Evolutionary conservation across 2,888 invertebrate genomes (phyloP).

Genomic region (Phragmatobia fuliginosa): DNA sequence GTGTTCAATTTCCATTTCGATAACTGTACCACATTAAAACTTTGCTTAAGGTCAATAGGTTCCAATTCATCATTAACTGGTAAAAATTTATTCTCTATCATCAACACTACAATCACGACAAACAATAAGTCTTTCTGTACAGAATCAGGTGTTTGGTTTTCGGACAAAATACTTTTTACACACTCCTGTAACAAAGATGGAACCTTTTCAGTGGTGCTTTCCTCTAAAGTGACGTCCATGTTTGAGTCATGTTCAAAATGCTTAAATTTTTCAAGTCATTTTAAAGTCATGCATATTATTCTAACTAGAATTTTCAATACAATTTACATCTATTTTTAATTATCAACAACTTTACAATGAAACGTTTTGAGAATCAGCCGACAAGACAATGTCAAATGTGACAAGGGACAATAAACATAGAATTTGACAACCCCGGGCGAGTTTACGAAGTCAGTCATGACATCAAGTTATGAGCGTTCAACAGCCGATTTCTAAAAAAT

Average conservation of each 20-base stretch:
- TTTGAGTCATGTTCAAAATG: conserved; percentile 23
- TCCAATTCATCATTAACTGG: conserved; percentile 55
- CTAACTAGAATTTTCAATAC: background rate
- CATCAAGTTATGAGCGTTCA: background rate
- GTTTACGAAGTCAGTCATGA: conserved; percentile 34
- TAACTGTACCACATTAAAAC: conserved; percentile 56
- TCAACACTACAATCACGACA: conserved; percentile 67
- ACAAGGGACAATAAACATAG: background rate
- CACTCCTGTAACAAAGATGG: conserved; percentile 65
- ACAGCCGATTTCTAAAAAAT: background rate
- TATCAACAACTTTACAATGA: conserved; percentile 25
- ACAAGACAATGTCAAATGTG: conserved; percentile 22
- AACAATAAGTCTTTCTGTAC: conserved; percentile 75
- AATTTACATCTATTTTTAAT: conserved; percentile 22
- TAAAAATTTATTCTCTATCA: conserved; percentile 77
- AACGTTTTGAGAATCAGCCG: conserved; percentile 35
- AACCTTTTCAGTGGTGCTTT: conserved; percentile 70
- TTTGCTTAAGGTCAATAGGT: conserved; percentile 46
- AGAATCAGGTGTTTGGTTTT: conserved; percentile 60
- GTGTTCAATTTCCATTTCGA: conserved; percentile 61
- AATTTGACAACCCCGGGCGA: conserved; percentile 15
- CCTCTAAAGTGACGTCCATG: conserved; percentile 69
- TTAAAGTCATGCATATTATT: conserved; percentile 12
- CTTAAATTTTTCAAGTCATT: conserved; percentile 22
- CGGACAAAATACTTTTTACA: conserved; percentile 56